A percentile compares a stretch with the other conserved stretches of the same genome.
Evolutionary conservation across 1,140 invertebrate species (phyloP).

Genomic region (Ridgeia piscesae): DNA sequence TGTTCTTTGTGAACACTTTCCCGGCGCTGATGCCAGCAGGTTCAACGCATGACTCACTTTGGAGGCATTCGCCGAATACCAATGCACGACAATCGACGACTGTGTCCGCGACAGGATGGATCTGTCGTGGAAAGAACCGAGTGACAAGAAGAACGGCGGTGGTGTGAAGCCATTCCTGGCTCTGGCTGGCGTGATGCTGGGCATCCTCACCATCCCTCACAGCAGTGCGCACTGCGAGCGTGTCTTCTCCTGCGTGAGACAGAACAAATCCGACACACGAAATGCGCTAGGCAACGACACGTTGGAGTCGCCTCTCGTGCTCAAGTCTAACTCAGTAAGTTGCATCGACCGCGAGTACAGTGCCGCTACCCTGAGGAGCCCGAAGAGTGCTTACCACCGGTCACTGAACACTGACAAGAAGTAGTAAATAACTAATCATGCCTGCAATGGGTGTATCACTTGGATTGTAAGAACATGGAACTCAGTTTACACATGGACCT

Average conservation of each 20-base stretch:
- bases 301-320: background rate
- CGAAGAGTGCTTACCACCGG: background rate
- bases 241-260: conserved; percentile 9
- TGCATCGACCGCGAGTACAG: conserved; percentile 8
- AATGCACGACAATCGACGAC: background rate
- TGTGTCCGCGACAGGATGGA: background rate
- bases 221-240: conserved; percentile 11
- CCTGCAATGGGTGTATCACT: background rate
- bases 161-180: conserved; percentile 8
- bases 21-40: background rate
- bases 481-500: background rate
- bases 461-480: background rate
- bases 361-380: conserved; percentile 5
- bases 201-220: conserved; percentile 16
- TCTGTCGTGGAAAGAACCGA: background rate
- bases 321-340: conserved; percentile 3
- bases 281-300: conserved; percentile 2
- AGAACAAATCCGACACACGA: conserved; percentile 8
- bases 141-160: background rate
- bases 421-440: background rate
- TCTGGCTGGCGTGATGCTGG: background rate
- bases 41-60: background rate
- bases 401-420: background rate
- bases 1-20: background rate
- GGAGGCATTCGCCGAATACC: conserved; percentile 9